Evolutionary conservation across 30 jellyfish, hydroid and myxozoan genomes (phyloP), one percentile per base, ranked within the genome.

Genomic region (Cassiopea xamachana): DNA sequence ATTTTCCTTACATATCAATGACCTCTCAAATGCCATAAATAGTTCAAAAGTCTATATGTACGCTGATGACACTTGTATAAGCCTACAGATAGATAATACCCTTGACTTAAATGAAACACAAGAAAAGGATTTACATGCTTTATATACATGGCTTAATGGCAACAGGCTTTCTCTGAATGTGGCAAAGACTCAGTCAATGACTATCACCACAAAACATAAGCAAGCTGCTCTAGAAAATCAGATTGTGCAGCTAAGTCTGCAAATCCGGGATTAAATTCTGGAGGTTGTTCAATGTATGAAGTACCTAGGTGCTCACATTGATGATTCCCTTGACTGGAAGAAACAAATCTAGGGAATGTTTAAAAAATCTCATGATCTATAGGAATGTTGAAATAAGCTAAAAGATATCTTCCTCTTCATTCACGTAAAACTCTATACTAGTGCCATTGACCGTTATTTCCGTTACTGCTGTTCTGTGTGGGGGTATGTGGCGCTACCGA

Each of bases 371-470:
- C 83, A 2, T 69, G 83, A 74, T 43, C 61, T 45, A 8, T 74
- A 5, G 88, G 88, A 1, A 58, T 82, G 90, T 67, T 81, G 13
- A 81, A 90, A 58, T 81, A 60, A 1, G 76, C 91, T 10, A 86
- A 74, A 86, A 71, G 97, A 59, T 48, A 39, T 62, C 83, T 62
- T n/a, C 95, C 94, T 62, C 12, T 17, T 1, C 83, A 74, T 46
- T 73, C 43, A 58, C 18, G 1, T 14, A 78, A 76, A 76, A 4
- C 55, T 78, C 50, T 43, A 78, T 48, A 78, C 87, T 78, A 78
- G 81, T 50, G 60, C 19, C 81, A 55, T 58, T 58, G 89, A 80
- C 59, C 79, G 59, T 43, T 4, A 15, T 46, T 77, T 19, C 49
- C 80, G 80, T 3, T 71, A 43, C 80, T 80, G 89, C 55, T 58